Evolutionary conservation across 37 sponge, comb jelly and placozoan genomes (phyloP).

Genomic region (Chondrilla cf. caribensis): DNA sequence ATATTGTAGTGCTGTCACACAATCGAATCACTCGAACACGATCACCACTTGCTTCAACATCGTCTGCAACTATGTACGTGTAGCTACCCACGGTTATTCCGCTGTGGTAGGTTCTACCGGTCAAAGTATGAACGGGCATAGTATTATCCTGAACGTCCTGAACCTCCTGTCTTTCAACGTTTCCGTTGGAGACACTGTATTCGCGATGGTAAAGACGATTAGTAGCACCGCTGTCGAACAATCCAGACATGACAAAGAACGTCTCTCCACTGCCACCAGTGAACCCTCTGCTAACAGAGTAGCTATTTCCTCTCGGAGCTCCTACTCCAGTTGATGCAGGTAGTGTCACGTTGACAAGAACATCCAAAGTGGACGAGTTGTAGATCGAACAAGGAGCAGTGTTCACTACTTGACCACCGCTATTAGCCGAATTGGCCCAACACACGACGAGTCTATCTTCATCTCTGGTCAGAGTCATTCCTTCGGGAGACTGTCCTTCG

Average conservation of each 20-base stretch:
- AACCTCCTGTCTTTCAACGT: background rate
- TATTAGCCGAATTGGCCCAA: background rate
- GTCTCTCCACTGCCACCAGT: constrained; percentile 9
- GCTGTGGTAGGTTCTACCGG: background rate
- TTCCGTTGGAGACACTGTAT: background rate
- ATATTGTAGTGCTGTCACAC: background rate
- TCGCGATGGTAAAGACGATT: constrained; percentile 2
- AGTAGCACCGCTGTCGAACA: background rate
- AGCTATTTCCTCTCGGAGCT: background rate
- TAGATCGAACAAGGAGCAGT: constrained; percentile 2
- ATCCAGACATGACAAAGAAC: background rate
- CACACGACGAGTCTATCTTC: constrained; percentile 3
- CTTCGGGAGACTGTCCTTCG: constrained; percentile 1
- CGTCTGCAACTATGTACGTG: background rate
- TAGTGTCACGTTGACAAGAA: background rate
- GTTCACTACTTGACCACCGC: background rate
- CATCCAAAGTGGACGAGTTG: background rate
- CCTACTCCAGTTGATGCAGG: background rate
- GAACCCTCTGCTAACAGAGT: constrained; percentile 4
- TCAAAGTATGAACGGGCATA: too few relatives aligned
- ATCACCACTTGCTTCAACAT: too few relatives aligned
- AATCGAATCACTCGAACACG: background rate
- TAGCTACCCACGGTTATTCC: constrained; percentile 13
- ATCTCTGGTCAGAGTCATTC: constrained; percentile 2
- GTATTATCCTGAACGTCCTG: background rate